Conservation (phyloP, 2,797 vertebrate genomes). For the Danio albolineatus region DNA sequence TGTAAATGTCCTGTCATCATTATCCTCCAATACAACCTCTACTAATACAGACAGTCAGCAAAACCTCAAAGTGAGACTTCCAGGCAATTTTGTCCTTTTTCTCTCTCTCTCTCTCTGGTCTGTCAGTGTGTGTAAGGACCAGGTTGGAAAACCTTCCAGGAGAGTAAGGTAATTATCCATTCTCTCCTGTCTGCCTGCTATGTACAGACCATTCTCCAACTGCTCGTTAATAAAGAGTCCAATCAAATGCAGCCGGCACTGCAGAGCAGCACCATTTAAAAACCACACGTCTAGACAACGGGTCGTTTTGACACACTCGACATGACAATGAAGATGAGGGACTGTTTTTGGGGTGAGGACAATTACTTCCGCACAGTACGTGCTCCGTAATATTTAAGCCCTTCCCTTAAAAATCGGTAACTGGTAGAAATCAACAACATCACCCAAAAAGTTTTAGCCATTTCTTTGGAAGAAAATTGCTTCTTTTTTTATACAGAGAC, state of each 20-base stretch:
- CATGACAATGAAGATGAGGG: conserved; percentile 16
- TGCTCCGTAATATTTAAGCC: not conserved
- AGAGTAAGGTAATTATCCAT: conserved; percentile 48
- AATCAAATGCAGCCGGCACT: conserved; percentile 30
- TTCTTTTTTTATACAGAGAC: not conserved
- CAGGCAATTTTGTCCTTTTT: conserved; percentile 25
- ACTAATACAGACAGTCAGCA: conserved; percentile 32
- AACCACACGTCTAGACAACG: conserved; percentile 40
- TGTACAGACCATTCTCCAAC: conserved; percentile 41
- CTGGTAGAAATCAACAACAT: not conserved
- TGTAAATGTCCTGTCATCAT: conserved; percentile 52
- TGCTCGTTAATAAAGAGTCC: conserved; percentile 55
- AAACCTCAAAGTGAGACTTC: conserved; percentile 48
- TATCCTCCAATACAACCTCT: conserved; percentile 39
- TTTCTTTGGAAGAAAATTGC: not conserved
- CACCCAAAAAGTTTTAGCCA: not conserved
- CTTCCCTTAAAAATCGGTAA: not conserved
- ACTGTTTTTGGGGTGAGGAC: conserved; percentile 9
- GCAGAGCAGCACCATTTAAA: conserved; percentile 27
- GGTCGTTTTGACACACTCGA: conserved; percentile 22
- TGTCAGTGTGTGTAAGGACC: conserved; percentile 44
- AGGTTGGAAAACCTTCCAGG: conserved; percentile 34
- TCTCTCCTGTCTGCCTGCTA: conserved; percentile 42
- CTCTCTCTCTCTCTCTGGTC: conserved; percentile 9
- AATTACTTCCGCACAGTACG: not conserved